phyloP scores from a whole-genome alignment of 2,113 vertebrate species.

The Dinomys branickii region DNA sequence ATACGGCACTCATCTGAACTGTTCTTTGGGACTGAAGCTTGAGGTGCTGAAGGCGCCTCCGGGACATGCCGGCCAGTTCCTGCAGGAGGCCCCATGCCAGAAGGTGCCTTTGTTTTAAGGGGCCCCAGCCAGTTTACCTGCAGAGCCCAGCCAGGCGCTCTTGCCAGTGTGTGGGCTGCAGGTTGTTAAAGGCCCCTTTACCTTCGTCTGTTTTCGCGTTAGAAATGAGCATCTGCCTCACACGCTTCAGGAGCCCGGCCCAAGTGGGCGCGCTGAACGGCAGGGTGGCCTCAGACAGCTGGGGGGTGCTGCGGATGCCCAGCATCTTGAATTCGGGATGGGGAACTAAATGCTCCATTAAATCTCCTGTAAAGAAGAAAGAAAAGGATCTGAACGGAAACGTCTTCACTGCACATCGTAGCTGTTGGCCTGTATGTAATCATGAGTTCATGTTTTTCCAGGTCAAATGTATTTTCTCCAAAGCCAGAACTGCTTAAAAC shows the following conservation, averaged over 20 bases:
- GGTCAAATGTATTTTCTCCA: constrained; percentile 29
- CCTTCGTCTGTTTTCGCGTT: constrained; percentile 97
- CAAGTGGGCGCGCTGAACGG: constrained; percentile 94
- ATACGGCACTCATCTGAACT: background rate
- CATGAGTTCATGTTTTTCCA: background rate
- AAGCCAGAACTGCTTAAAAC: constrained; percentile 26
- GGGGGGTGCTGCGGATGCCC: constrained; percentile 92
- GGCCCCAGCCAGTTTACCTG: background rate
- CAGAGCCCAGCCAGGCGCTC: constrained; percentile 42
- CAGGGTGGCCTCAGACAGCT: constrained; percentile 92
- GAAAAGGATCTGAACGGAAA: constrained; percentile 27
- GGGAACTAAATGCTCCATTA: constrained; percentile 91
- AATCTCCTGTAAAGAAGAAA: constrained; percentile 88
- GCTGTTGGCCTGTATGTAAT: background rate
- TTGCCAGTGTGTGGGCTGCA: constrained; percentile 51
- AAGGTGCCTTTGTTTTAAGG: constrained; percentile 42
- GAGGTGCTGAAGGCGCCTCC: background rate
- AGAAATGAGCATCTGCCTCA: constrained; percentile 97
- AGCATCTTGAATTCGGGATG: constrained; percentile 97
- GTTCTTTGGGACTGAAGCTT: constrained; percentile 5
- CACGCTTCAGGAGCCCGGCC: constrained; percentile 93
- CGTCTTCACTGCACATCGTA: constrained; percentile 6
- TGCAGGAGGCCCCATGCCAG: background rate
- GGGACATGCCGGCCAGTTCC: background rate
- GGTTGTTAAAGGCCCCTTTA: constrained; percentile 78